phyloP scores from a whole-genome alignment of 2,797 vertebrate genomes.

The Podargus strigoides region DNA sequence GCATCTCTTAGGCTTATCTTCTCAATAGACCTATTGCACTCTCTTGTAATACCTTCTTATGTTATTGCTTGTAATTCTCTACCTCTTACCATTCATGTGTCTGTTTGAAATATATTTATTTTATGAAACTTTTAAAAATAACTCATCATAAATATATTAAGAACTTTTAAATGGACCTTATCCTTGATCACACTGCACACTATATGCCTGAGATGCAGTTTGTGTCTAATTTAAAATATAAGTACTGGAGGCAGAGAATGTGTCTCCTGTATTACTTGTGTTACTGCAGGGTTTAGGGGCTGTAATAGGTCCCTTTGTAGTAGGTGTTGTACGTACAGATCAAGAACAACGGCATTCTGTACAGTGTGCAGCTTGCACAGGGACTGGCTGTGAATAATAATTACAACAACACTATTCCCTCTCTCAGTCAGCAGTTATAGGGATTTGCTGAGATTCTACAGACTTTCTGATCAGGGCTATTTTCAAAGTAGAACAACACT shows the following conservation, averaged over 20 bases:
- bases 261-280: not conserved
- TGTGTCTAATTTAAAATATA: not conserved
- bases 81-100: not conserved
- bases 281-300: not conserved
- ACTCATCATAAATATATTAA: not conserved
- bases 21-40: not conserved
- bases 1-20: not conserved
- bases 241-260: not conserved
- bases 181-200: not conserved
- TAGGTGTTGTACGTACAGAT: not conserved
- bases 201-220: not conserved
- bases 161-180: not conserved
- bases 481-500: not conserved
- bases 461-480: not conserved
- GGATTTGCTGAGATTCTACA: not conserved
- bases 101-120: not conserved
- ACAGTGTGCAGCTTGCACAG: not conserved
- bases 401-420: not conserved
- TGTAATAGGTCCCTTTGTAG: not conserved
- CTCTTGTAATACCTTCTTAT: not conserved
- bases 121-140: not conserved
- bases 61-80: not conserved
- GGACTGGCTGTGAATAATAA: not conserved
- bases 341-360: not conserved
- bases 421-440: not conserved